Conservation (phyloP, 2,888 invertebrate species). For the Mesorhabditis sp. region DNA sequence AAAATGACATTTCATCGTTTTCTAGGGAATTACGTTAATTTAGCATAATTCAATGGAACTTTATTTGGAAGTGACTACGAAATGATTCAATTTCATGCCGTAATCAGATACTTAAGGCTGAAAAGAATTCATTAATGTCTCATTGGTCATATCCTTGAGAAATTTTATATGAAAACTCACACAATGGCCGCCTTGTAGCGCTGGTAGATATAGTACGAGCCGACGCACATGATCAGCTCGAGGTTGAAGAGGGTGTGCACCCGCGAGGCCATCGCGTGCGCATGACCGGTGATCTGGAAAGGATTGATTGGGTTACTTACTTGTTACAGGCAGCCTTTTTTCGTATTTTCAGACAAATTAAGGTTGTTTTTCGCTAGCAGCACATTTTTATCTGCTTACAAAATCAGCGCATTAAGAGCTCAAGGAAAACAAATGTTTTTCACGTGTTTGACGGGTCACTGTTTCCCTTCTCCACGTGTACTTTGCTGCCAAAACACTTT, state of each 20-base stretch:
- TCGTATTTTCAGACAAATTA: no score
- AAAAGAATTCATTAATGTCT: neutral
- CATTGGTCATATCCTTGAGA: neutral
- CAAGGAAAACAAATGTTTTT: no score
- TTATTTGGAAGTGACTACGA: neutral
- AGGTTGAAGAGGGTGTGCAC: constrained; percentile 24
- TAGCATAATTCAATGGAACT: neutral
- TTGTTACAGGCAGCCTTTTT: no score
- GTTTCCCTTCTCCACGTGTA: no score
- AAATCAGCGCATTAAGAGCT: no score
- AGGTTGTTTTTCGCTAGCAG: no score
- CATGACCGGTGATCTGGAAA: constrained; percentile 8
- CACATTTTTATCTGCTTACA: no score
- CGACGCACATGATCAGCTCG: constrained; percentile 28
- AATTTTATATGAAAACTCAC: constrained; percentile 17
- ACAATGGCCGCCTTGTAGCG: constrained; percentile 21
- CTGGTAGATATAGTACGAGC: constrained; percentile 31
- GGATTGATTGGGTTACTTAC: neutral
- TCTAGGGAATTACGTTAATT: no score
- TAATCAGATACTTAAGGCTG: neutral
- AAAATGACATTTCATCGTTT: neutral
- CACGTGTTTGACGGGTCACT: no score
- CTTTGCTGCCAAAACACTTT: no score
- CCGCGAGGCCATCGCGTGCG: constrained; percentile 25
- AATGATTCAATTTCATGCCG: neutral